A percentile compares a stretch with the other conserved stretches of the same genome.
phyloP scores from a whole-genome alignment of 1,140 invertebrate genomes.

The Tetranychus cinnabarinus region DNA sequence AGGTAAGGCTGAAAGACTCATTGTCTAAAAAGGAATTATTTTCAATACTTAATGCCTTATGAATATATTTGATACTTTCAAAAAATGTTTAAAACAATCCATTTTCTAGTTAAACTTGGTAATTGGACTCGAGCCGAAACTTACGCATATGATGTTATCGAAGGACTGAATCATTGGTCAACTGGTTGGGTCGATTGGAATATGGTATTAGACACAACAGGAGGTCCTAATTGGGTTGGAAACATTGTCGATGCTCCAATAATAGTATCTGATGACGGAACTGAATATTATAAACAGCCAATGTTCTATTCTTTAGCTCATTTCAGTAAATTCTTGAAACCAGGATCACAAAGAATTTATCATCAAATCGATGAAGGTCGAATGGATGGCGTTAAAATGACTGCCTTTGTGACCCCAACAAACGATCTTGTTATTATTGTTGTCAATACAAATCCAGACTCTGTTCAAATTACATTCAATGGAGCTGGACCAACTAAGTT shows the following conservation, averaged over 20 bases:
- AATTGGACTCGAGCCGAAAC: conserved; percentile 5
- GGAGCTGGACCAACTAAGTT: no score
- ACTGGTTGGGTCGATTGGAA: conserved; percentile 29
- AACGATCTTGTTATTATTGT: no score
- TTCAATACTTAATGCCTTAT: no score
- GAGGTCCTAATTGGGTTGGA: conserved; percentile 26
- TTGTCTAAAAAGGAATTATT: no score
- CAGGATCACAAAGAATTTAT: not conserved
- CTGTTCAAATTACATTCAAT: no score
- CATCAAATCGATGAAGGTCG: no score
- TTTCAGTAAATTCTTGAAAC: conserved; percentile 17
- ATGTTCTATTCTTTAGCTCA: conserved; percentile 30
- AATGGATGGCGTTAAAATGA: no score
- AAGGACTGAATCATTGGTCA: conserved; percentile 20
- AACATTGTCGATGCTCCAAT: conserved; percentile 27
- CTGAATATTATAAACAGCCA: conserved; percentile 29
- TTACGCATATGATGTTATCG: conserved; percentile 9
- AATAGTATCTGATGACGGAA: conserved; percentile 19
- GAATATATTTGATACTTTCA: not conserved
- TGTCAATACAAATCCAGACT: no score
- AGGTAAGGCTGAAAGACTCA: no score
- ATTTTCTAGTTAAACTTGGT: not conserved
- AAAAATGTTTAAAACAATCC: not conserved
- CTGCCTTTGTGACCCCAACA: no score
- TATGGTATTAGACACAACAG: conserved; percentile 23